These are phyloP conservation scores for Sisyra nigra DNA, from an alignment of 2,888 invertebrate species.

Conservation along the genomic window DNA sequence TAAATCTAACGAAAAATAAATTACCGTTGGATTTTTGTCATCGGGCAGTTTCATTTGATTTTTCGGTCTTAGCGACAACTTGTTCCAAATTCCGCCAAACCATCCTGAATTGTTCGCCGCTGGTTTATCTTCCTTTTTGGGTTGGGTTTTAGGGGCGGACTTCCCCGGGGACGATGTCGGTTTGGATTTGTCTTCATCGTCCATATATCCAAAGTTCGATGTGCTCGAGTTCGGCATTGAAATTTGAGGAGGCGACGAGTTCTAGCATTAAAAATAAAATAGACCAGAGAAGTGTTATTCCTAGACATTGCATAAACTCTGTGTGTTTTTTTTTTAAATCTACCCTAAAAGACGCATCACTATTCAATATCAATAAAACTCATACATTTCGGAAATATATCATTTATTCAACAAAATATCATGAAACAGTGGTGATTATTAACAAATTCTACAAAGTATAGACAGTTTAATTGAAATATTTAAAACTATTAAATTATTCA, in stretches of 20 bases:
- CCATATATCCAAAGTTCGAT: slow-evolving; percentile 11
- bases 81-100: slow-evolving; percentile 78
- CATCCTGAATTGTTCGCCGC: slow-evolving; percentile 36
- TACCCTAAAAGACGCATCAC: too few relatives aligned
- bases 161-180: slow-evolving; percentile 14
- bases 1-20: not conserved
- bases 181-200: slow-evolving; percentile 12
- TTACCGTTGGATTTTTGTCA: slow-evolving; percentile 78
- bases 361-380: too few relatives aligned
- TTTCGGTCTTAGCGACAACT: slow-evolving; percentile 65
- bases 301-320: not conserved
- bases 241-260: slow-evolving; percentile 30
- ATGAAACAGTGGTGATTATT: too few relatives aligned
- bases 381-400: too few relatives aligned
- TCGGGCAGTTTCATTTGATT: slow-evolving; percentile 94
- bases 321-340: too few relatives aligned
- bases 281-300: slow-evolving; percentile 8
- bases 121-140: slow-evolving; percentile 9
- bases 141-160: slow-evolving; percentile 15
- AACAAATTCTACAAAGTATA: too few relatives aligned
- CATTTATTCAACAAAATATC: too few relatives aligned
- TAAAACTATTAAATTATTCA: too few relatives aligned
- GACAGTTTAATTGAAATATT: too few relatives aligned
- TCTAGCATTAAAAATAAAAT: slow-evolving; percentile 8
- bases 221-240: slow-evolving; percentile 33